These are phyloP conservation scores for Heliconius charithonia DNA, from an alignment of 2,888 invertebrate species.

Conservation along the genomic window DNA sequence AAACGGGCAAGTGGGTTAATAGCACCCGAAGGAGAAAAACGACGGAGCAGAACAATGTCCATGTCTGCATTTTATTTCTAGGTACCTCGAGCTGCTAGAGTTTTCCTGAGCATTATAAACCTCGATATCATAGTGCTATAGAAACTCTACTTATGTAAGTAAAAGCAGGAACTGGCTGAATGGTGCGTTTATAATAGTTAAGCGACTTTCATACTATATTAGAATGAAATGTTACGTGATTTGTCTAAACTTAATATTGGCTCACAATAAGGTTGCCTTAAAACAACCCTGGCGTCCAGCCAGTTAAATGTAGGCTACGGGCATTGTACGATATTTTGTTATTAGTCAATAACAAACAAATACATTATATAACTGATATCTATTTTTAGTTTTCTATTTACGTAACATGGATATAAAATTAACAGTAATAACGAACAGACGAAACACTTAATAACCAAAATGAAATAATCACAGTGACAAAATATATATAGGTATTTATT, in stretches of 20 bases:
- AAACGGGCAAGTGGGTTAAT: slow-evolving; percentile 66
- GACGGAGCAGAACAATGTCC: slow-evolving; percentile 37
- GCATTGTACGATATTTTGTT: slow-evolving; percentile 42
- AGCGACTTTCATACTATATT: slow-evolving; percentile 11
- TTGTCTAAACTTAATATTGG: slow-evolving; percentile 34
- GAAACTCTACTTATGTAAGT: background rate
- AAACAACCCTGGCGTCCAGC: slow-evolving; percentile 47
- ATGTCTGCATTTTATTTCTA: slow-evolving; percentile 43
- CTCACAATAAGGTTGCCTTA: slow-evolving; percentile 40
- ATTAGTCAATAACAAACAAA: slow-evolving; percentile 22
- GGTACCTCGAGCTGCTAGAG: slow-evolving; percentile 25
- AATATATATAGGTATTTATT: no score
- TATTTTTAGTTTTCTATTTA: background rate
- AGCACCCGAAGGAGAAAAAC: slow-evolving; percentile 54
- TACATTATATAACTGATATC: slow-evolving; percentile 21
- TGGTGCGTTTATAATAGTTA: background rate
- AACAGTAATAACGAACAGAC: no score
- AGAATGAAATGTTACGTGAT: slow-evolving; percentile 11
- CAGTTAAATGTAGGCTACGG: slow-evolving; percentile 48
- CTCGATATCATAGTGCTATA: slow-evolving; percentile 6
- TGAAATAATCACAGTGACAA: no score
- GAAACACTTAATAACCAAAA: no score
- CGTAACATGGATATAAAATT: no score
- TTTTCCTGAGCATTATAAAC: slow-evolving; percentile 19
- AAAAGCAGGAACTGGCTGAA: slow-evolving; percentile 3